Percentiles rank a stretch among this genome's conserved stretches.
Conservation (phyloP, 2,888 invertebrate species). For the Sarcophaga rosellei region DNA sequence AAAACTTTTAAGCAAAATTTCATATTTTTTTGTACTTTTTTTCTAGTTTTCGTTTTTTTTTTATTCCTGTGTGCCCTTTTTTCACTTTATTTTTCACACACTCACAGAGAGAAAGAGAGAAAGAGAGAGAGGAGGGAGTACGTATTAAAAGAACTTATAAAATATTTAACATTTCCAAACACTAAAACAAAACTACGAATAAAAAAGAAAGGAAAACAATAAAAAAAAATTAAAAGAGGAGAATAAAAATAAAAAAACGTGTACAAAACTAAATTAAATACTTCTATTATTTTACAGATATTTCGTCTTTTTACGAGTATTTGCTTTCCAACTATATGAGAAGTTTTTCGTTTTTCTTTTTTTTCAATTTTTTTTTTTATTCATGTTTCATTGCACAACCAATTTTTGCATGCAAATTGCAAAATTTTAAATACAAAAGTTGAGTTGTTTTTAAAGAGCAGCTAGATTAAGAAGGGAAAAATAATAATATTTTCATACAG, state of each 20-base stretch:
- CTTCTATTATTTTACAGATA: conserved; percentile 51
- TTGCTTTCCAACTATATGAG: background rate
- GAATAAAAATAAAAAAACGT: too few relatives aligned
- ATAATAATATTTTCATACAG: background rate
- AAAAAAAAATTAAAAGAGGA: too few relatives aligned
- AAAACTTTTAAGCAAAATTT: conserved; percentile 52
- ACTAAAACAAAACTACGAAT: background rate
- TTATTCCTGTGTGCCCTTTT: conserved; percentile 3
- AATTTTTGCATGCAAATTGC: conserved; percentile 53
- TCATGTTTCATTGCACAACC: conserved; percentile 54
- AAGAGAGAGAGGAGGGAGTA: background rate
- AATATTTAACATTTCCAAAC: conserved; percentile 48
- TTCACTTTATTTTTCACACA: conserved; percentile 31
- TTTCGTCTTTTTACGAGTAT: too few relatives aligned
- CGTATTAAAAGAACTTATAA: conserved; percentile 60
- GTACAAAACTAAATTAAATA: conserved; percentile 62
- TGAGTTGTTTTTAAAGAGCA: background rate
- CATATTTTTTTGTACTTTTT: conserved; percentile 1
- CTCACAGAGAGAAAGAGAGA: too few relatives aligned
- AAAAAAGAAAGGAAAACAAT: too few relatives aligned
- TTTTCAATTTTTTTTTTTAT: background rate
- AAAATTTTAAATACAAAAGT: background rate
- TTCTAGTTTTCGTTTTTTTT: conserved; percentile 13
- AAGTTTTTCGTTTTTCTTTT: background rate
- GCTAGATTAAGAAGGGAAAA: background rate